phyloP scores from a whole-genome alignment of 2,888 invertebrate species.

The Horisme vitalbata region DNA sequence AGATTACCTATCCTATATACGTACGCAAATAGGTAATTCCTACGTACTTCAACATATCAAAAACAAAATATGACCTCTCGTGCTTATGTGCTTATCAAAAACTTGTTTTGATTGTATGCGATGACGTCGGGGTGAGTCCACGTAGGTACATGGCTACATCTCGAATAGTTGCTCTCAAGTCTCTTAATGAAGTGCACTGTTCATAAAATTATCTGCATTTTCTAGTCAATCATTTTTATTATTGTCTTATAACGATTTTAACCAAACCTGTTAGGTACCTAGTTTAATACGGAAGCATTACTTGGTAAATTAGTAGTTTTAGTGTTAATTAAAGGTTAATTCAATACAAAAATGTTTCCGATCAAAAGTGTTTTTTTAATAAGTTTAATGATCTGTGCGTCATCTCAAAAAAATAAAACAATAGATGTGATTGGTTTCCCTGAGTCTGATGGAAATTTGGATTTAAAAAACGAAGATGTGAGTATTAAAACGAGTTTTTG shows the following conservation, averaged over 20 bases:
- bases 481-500: conserved; percentile 36
- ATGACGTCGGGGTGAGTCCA: conserved; percentile 48
- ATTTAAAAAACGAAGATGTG: conserved; percentile 64
- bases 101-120: conserved; percentile 55
- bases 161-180: conserved; percentile 45
- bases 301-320: too few species aligned
- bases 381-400: conserved; percentile 39
- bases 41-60: too few species aligned
- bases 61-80: conserved; percentile 30
- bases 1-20: too few species aligned
- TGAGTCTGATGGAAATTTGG: conserved; percentile 63
- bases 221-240: conserved; percentile 22
- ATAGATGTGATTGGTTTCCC: conserved; percentile 67
- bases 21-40: too few species aligned
- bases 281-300: too few species aligned
- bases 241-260: too few species aligned
- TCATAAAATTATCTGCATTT: not conserved
- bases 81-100: conserved; percentile 49
- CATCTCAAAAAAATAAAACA: conserved; percentile 41
- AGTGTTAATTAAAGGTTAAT: not conserved
- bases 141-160: conserved; percentile 44
- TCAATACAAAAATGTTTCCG: conserved; percentile 37
- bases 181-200: conserved; percentile 28
- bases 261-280: too few species aligned
- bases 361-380: conserved; percentile 35